Percentiles rank a stretch among this genome's conserved stretches.
These are phyloP conservation scores for Heliothis subflexa DNA, from an alignment of 1,140 invertebrate species.

Conservation along the genomic window DNA sequence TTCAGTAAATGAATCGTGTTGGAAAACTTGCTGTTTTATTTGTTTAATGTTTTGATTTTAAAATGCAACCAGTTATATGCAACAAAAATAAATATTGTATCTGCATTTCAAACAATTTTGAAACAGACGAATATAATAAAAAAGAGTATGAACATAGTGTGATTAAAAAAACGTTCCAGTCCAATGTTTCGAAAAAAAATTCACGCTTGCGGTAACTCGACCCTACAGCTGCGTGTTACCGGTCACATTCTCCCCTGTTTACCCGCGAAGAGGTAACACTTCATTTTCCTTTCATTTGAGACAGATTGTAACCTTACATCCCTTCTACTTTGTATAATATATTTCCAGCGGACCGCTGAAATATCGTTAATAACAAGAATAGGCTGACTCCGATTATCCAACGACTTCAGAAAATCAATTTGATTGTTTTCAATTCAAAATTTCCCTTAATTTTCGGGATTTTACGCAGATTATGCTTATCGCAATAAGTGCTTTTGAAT, in stretches of 20 bases:
- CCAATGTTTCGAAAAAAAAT: conserved; percentile 35
- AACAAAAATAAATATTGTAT: no score
- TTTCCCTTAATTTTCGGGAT: conserved; percentile 33
- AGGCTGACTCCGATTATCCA: conserved; percentile 6
- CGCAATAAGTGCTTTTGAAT: conserved; percentile 4
- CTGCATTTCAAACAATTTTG: no score
- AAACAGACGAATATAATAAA: neutral
- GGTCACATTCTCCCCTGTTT: conserved; percentile 56
- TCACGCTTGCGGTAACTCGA: conserved; percentile 17
- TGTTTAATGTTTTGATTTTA: no score
- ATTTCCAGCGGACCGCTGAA: conserved; percentile 52
- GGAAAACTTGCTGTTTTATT: no score
- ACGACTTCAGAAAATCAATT: conserved; percentile 33
- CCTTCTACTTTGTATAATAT: conserved; percentile 66
- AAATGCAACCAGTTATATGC: no score
- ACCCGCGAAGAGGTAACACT: conserved; percentile 65
- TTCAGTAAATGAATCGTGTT: neutral
- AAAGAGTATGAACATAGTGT: conserved; percentile 22
- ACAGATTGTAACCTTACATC: conserved; percentile 47
- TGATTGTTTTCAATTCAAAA: conserved; percentile 36
- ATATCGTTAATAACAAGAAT: conserved; percentile 48
- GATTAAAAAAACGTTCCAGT: conserved; percentile 19
- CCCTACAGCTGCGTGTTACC: neutral
- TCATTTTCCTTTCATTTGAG: conserved; percentile 66
- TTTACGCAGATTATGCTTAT: conserved; percentile 31